Percentiles rank a stretch among this genome's conserved stretches.
Evolutionary conservation across 2,888 invertebrate species (phyloP).

Genomic region (Clusia tigrina): DNA sequence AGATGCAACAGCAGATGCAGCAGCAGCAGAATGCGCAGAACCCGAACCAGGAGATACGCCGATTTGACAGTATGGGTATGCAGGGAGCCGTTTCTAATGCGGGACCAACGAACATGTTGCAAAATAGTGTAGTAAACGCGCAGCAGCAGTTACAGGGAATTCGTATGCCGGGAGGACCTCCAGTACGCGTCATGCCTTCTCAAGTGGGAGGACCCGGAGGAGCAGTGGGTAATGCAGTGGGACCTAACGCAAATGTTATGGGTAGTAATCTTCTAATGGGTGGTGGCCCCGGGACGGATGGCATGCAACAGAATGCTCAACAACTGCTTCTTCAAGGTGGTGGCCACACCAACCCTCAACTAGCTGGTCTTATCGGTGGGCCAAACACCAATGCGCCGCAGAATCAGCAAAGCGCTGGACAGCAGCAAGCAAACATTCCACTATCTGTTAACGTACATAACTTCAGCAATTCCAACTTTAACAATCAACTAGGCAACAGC

Average conservation of each 20-base stretch:
- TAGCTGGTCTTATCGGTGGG: conserved; percentile 35
- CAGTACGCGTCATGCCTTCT: conserved; percentile 52
- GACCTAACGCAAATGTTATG: conserved; percentile 49
- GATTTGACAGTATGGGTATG: conserved; percentile 57
- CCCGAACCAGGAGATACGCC: conserved; percentile 56
- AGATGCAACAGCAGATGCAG: conserved; percentile 53
- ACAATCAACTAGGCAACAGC: conserved; percentile 36
- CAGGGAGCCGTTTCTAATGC: conserved; percentile 49
- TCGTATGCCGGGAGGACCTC: conserved; percentile 59
- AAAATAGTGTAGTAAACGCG: conserved; percentile 42
- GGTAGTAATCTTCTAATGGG: conserved; percentile 44
- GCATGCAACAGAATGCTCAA: conserved; percentile 43
- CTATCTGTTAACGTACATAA: conserved; percentile 62
- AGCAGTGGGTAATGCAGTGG: conserved; percentile 38
- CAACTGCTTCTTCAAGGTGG: conserved; percentile 44
- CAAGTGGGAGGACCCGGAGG: conserved; percentile 40
- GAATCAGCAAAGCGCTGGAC: conserved; percentile 31
- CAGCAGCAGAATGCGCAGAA: conserved; percentile 48
- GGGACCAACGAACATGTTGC: conserved; percentile 45
- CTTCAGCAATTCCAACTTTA: conserved; percentile 57
- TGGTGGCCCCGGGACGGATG: conserved; percentile 31
- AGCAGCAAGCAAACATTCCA: conserved; percentile 63
- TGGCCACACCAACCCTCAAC: conserved; percentile 38
- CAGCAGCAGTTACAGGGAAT: conserved; percentile 57
- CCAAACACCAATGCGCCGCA: conserved; percentile 39